Base-by-base conservation (phyloP, 2,888 invertebrate species). In the Acrobasis suavella region DNA sequence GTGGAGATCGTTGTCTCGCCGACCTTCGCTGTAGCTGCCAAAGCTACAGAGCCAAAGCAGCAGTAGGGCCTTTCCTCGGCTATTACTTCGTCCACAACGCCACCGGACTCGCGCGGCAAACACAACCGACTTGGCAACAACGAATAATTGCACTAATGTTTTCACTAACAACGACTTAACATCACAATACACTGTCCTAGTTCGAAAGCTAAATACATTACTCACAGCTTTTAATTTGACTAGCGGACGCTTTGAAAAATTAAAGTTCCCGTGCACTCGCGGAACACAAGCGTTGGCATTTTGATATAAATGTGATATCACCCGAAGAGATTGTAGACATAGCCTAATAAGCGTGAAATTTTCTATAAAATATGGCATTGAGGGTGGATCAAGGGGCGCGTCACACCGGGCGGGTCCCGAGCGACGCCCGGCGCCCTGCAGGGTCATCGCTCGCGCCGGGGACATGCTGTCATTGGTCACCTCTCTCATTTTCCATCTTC, bases 1-100 rank as follows among this genome's bases (percentile, higher is more conserved):
- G 89, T 98, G 97, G 76, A 98, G 92, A 79, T 97, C 96, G 88
- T 96, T 95, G 73, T 94, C 94, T 56, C 93, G 92, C 65, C 91
- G 84, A 15, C 86, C 87, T 69, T 89, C 90, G 71, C 90, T 81
- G 74, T 76, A 80, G 67, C 81, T 73, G 64, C 82, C 82, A 60
- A 81, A 78, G 54, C 83, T 85, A 72, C 82, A 80, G 77, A 89
- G 77, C 82, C 86, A 83, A 68, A 90, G 73, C 73, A 89, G 65
- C 70, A 87, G 72, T 74, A 88, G 73, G 72, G 77, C 78, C 68
- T 73, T 69, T 55, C 71, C 65, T 64, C 75, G 71, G 63, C 66
- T 71, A 49, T 68, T 70, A 15, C 66, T 70, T 50, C 74, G 67
- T 60, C 74, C 65, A 64, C 71, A 60, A 63, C 72, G 60, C 68